phyloP scores from a whole-genome alignment of 2,113 vertebrate species.

The Pungitius pungitius region DNA sequence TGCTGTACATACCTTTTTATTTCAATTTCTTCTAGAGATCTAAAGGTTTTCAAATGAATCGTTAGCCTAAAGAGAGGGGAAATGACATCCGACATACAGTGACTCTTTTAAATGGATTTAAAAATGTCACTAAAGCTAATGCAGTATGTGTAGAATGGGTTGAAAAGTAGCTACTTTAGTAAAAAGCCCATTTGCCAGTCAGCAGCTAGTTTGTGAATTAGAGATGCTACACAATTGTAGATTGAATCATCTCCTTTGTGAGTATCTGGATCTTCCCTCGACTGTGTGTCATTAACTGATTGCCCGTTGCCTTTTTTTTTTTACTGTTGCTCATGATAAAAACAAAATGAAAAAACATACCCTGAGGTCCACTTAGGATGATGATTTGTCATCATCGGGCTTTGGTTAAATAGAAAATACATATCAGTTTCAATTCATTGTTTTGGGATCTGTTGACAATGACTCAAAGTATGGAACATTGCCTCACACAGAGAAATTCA shows the following conservation, averaged over 20 bases:
- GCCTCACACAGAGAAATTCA: conserved; percentile 6
- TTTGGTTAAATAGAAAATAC: neutral
- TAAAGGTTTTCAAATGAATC: neutral
- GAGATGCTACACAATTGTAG: neutral
- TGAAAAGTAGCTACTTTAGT: neutral
- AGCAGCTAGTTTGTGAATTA: neutral
- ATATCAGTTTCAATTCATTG: neutral
- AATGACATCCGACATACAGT: neutral
- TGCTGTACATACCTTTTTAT: conserved; percentile 3
- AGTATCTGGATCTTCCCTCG: neutral
- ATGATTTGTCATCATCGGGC: neutral
- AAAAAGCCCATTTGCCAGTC: neutral
- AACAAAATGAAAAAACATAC: neutral
- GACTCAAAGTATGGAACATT: neutral
- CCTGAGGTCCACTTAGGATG: neutral
- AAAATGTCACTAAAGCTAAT: neutral
- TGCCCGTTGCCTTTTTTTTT: neutral
- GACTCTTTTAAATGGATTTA: neutral
- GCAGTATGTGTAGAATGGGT: neutral
- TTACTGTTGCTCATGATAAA: neutral
- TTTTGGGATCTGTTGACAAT: conserved; percentile 1
- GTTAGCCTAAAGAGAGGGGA: neutral
- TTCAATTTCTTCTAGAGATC: conserved; percentile 19
- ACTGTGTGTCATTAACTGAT: neutral
- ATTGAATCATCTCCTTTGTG: neutral